A percentile compares a stretch with the other conserved stretches of the same genome.
phyloP scores from a whole-genome alignment of 2,888 invertebrate genomes.

The Archips xylosteana region DNA sequence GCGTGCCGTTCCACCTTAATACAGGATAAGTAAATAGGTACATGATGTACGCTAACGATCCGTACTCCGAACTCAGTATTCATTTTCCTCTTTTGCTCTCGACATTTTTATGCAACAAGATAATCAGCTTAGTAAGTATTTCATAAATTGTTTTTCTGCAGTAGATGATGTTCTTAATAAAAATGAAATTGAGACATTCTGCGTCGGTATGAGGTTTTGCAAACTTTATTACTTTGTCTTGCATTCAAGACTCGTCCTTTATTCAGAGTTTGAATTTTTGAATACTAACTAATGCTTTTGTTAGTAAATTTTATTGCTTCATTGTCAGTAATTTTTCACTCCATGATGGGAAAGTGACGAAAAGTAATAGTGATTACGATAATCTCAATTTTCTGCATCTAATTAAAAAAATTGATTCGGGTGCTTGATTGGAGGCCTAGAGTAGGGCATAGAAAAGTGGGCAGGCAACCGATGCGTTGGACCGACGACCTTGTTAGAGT shows the following conservation, averaged over 20 bases:
- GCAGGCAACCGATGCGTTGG: no score
- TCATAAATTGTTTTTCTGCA: slow-evolving; percentile 11
- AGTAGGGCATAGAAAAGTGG: no score
- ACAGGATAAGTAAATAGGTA: no score
- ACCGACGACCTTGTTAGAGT: no score
- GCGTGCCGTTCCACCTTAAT: no score
- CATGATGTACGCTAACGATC: not conserved
- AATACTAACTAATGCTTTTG: slow-evolving; percentile 16
- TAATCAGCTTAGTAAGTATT: slow-evolving; percentile 10
- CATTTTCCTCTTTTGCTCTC: not conserved
- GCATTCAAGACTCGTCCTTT: slow-evolving; percentile 16
- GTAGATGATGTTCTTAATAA: slow-evolving; percentile 6
- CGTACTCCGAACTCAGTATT: not conserved
- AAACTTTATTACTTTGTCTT: slow-evolving; percentile 20
- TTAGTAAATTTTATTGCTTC: not conserved
- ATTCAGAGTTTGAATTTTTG: slow-evolving; percentile 3
- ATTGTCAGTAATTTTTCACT: not conserved
- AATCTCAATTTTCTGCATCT: no score
- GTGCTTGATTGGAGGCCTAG: no score
- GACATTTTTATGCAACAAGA: not conserved
- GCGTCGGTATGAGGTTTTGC: slow-evolving; percentile 7
- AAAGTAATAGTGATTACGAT: no score
- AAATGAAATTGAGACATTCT: slow-evolving; percentile 17
- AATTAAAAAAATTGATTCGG: no score
- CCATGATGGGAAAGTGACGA: not conserved